Conservation (phyloP, 2,113 vertebrate genomes). For the Plectropomus leopardus region DNA sequence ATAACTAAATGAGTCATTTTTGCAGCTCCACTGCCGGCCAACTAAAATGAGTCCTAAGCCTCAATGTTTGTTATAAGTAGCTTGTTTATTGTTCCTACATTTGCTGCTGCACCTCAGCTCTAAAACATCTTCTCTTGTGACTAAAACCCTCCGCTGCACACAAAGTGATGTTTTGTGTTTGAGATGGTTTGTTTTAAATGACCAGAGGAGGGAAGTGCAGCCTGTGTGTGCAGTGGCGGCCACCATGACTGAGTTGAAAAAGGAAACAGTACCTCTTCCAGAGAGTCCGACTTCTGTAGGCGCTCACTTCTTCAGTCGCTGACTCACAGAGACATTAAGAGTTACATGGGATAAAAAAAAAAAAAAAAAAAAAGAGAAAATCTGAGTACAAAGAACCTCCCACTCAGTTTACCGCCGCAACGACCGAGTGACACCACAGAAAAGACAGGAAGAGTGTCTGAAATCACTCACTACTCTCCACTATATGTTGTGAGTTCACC, state of each 20-base stretch:
- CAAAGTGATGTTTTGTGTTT: neutral
- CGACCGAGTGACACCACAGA: neutral
- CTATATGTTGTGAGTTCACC: too few relatives aligned
- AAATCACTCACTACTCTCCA: too few relatives aligned
- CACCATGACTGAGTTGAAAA: slow-evolving; percentile 21
- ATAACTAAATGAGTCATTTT: too few relatives aligned
- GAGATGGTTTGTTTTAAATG: slow-evolving; percentile 27
- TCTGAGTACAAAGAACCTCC: neutral
- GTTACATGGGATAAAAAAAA: neutral
- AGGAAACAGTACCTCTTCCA: neutral
- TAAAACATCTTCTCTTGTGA: neutral
- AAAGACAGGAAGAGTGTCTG: too few relatives aligned
- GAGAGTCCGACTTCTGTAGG: slow-evolving; percentile 1
- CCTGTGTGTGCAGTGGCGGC: neutral
- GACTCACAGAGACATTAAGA: slow-evolving; percentile 26
- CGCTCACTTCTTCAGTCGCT: slow-evolving; percentile 1
- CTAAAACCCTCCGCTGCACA: slow-evolving; percentile 1
- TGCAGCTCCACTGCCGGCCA: neutral
- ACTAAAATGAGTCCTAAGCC: neutral
- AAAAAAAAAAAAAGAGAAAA: slow-evolving; percentile 3
- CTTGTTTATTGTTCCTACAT: neutral
- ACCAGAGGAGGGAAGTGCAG: neutral
- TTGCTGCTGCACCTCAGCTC: neutral
- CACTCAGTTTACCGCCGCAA: slow-evolving; percentile 2
- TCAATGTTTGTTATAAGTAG: neutral